Percentiles rank a stretch among this genome's conserved stretches.
Conservation (phyloP, 2,888 invertebrate species). For the Sialis fuliginosa region DNA sequence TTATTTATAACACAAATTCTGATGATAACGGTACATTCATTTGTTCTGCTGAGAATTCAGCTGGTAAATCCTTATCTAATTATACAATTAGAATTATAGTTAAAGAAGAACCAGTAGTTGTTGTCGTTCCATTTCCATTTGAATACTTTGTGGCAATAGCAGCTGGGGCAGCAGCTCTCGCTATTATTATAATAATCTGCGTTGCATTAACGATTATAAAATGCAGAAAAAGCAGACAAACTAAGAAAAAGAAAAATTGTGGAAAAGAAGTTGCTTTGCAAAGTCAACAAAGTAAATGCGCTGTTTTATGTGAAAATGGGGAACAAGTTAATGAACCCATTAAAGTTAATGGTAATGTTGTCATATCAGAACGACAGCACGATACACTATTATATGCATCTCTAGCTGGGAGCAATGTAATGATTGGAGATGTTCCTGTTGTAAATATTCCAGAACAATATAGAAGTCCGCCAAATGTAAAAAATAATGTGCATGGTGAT, state of each 20-base stretch:
- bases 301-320: slow-evolving; percentile 16
- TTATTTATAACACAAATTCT: slow-evolving; percentile 56
- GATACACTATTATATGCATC: slow-evolving; percentile 34
- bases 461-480: slow-evolving; percentile 34
- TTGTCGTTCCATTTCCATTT: slow-evolving; percentile 40
- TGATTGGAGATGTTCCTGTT: slow-evolving; percentile 17
- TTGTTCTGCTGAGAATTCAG: slow-evolving; percentile 72
- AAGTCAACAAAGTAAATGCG: slow-evolving; percentile 21
- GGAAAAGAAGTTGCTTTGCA: slow-evolving; percentile 43
- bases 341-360: slow-evolving; percentile 32
- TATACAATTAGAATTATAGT: slow-evolving; percentile 62
- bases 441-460: slow-evolving; percentile 27
- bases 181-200: slow-evolving; percentile 44
- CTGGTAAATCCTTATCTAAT: slow-evolving; percentile 62
- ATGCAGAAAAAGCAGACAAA: slow-evolving; percentile 17
- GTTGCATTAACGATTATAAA: slow-evolving; percentile 43
- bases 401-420: slow-evolving; percentile 17
- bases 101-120: slow-evolving; percentile 52
- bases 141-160: slow-evolving; percentile 53
- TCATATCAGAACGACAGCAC: slow-evolving; percentile 34
- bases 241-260: slow-evolving; percentile 28
- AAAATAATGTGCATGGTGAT: slow-evolving; percentile 32
- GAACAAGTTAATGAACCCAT: slow-evolving; percentile 29
- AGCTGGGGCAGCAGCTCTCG: slow-evolving; percentile 43
- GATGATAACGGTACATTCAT: slow-evolving; percentile 76